Evolutionary conservation across 1,140 invertebrate genomes (phyloP), one percentile per base, ranked within the genome.

Genomic region (Notospermus geniculatus): DNA sequence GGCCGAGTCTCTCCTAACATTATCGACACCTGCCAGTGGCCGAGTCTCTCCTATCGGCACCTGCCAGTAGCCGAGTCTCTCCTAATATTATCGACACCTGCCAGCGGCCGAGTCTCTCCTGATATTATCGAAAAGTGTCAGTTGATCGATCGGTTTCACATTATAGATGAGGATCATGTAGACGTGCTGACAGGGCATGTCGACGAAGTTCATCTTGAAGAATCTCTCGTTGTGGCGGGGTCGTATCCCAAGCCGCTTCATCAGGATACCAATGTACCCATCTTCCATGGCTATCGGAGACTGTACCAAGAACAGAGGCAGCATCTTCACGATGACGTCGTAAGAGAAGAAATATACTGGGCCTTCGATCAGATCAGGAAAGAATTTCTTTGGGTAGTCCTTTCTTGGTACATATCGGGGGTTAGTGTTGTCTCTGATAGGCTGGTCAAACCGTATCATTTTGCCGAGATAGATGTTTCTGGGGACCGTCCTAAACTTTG

Each of bases 331-430:
- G 25, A 57, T 19, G 7, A 36, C 30, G 29, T 57, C 55, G 9
- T 2, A 23, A 5, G 30, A 39, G 36, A 57, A 57, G 11, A 57
- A 41, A 41, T 57, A 57, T 2, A 41, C 30, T n/a, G 55, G 55
- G 36, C 55, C 36, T 25, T 57, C 23, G 17, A 57, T 57, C 11
- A 32, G 23, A 57, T 57, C 55, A 15, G 55, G 55, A n/a, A 57
- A 57, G 36, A 29, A 57, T n/a, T 57, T 36, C 36, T 32, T 9
- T 19, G 30, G 55, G 30, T 57, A 57, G 30, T 57, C 55, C 23
- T 57, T 36, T 7, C n/a, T 13, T 9, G 17, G 7, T 2, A 36
- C 36, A 30, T 32, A 57, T 23, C 30, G 30, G 5, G 55, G 55
- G 25, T 57, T 25, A 19, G 28, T 29, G 13, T 19, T 11, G n/a